Percentiles rank a stretch among this genome's conserved stretches.
phyloP scores from a whole-genome alignment of 2,888 invertebrate genomes.

The Spatulosminthurus flaviceps region DNA sequence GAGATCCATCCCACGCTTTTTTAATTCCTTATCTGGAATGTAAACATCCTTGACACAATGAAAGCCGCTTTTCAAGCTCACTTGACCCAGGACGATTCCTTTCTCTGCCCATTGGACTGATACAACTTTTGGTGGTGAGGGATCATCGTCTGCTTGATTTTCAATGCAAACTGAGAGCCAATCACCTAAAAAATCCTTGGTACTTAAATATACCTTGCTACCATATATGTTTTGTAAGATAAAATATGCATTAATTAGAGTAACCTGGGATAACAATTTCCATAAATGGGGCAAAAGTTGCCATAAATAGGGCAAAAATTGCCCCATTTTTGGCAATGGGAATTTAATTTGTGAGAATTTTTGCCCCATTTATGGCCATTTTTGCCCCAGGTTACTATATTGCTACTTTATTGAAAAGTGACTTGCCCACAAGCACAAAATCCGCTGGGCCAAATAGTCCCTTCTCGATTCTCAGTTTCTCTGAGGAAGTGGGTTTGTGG shows the following conservation, averaged over 20 bases:
- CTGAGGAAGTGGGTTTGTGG: background rate
- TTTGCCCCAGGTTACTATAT: no score
- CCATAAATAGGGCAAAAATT: no score
- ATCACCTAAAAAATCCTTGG: no score
- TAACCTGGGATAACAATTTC: no score
- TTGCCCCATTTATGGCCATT: no score
- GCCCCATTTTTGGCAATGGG: no score
- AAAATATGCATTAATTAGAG: no score
- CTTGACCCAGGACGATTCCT: background rate
- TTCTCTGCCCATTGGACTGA: conserved; percentile 6
- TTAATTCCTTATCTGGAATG: background rate
- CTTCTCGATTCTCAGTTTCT: background rate
- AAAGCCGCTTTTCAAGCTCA: background rate
- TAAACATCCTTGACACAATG: background rate
- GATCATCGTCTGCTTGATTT: background rate
- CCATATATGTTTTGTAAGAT: no score
- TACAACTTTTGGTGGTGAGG: background rate
- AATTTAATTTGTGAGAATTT: no score
- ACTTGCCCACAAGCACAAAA: background rate
- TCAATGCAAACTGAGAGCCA: background rate
- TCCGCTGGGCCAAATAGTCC: background rate
- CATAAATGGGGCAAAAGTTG: no score
- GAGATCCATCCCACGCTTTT: background rate
- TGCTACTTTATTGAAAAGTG: background rate
- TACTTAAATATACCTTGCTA: no score